Base-by-base conservation (phyloP, 2,888 invertebrate genomes). In the Drosophila histrio region DNA sequence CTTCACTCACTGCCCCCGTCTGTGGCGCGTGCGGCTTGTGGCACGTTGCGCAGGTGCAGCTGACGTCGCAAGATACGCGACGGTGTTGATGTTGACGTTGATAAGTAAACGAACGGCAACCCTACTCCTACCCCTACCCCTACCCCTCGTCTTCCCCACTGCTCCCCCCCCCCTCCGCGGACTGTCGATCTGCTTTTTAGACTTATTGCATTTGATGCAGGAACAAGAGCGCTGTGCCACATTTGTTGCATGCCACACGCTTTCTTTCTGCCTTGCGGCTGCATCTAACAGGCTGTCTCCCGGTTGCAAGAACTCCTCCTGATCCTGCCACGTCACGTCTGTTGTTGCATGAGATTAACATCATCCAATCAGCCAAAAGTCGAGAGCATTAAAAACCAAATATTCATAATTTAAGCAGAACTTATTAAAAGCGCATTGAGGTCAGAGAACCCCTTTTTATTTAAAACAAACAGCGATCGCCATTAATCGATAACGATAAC, bases 341-440 rank as follows among this genome's bases (percentile, higher is more conserved):
- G 54, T 19, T 22, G 24, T 53, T 46, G 30, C 80, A 67, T 68
- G 76, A 81, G 80, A 81, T 81, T 73, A 66, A 30, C 63, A 81
- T 81, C 80, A 65, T 65, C 76, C 73, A 81, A 81, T 80, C 84
- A 84, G 70, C 84, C 78, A 44, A 53, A 32, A 39, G 43, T 30
- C 66, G 13, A 22, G n/a, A 36, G 38, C 72, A 44, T 64, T 52
- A 11, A 15, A 30, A 24, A 17, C 17, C 50, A 49, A 65, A 61
- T 58, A 65, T 61, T 77, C 70, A 70, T 68, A 72, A 36, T 50
- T 57, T 41, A 28, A 57, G 44, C 61, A 68, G 57, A 72, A 77
- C 67, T 76, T 78, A 76, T 80, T 80, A 78, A 84, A 84, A 80
- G 53, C 68, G 44, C 66, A 81, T 78, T 78, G 58, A 69, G 84